Evolutionary conservation across 2,113 vertebrate species (phyloP).

Genomic region (Phalacrocorax aristotelis): DNA sequence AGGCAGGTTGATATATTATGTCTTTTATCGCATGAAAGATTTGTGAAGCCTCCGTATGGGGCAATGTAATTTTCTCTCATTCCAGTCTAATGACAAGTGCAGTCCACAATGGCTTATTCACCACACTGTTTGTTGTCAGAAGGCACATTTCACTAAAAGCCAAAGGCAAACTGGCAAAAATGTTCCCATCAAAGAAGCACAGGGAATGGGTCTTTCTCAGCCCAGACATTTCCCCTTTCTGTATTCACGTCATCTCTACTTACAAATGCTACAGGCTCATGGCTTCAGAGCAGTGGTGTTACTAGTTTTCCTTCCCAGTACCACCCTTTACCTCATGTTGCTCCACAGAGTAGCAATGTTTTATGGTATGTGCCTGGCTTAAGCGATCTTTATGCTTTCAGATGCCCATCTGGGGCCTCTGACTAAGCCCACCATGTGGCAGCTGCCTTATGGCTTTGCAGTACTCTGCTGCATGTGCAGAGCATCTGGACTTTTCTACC

Average conservation of each 20-base stretch:
- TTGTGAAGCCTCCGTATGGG: neutral
- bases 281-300: neutral
- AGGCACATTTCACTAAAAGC: neutral
- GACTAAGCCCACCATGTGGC: neutral
- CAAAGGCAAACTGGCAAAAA: neutral
- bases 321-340: neutral
- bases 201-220: neutral
- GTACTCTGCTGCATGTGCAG: constrained; percentile 1
- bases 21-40: neutral
- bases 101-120: neutral
- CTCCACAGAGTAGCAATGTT: neutral
- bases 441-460: neutral
- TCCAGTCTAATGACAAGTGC: neutral
- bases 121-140: neutral
- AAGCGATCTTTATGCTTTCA: neutral
- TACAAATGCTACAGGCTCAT: neutral
- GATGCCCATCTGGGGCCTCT: neutral
- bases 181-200: neutral
- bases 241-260: neutral
- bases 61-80: neutral
- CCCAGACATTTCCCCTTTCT: neutral
- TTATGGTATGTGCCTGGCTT: neutral
- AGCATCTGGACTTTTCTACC: constrained; percentile 18
- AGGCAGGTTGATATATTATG: neutral
- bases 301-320: neutral